Evolutionary conservation across 2,113 vertebrate genomes (phyloP), one percentile per base, ranked within the genome.

Genomic region (Vulpes lagopus): DNA sequence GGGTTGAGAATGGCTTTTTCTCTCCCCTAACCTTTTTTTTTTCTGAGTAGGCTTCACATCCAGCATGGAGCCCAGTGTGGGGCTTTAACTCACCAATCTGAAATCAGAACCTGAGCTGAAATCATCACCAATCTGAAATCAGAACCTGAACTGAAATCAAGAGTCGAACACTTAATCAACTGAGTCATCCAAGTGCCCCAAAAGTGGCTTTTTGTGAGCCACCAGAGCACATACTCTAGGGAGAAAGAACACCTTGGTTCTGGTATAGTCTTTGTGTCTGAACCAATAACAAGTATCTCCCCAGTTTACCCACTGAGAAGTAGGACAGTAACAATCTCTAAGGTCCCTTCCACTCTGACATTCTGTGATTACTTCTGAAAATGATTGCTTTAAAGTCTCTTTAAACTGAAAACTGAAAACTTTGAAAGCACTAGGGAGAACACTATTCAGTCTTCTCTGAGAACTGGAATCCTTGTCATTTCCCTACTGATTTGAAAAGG

Each of bases 361-460:
- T 74, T 96, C 30, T 96, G 22, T 97, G 57, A 97, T 96, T 92
- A 65, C 59, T 91, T 96, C 51, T 90, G 43, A 87, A 98, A 94
- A 73, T 43, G 30, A 92, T 94, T 91, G 5, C 60, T 91, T 73
- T 23, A 92, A 89, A 67, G 38, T 43, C n/a, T 94, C 69, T 96
- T 98, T 51, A 96, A 38, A 82, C 53, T 84, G 11, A 2, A 92
- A 65, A 51, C 35, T 79, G 62, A 22, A 91, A 62, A 60, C 53
- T 97, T 94, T 51, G n/a, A 23, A 97, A 97, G 55, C 16, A 91
- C 51, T 67, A 95, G 64, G 6, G 25, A 92, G 20, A 96, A 92
- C 5, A 14, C 76, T 11, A 89, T 90, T 90, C 89, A 59, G 22
- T 92, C 59, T 96, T 92, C 84, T 96, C 59, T 88, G 25, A 90